Base-by-base conservation (phyloP, 2,888 invertebrate species). In the Ceraclea dissimilis region DNA sequence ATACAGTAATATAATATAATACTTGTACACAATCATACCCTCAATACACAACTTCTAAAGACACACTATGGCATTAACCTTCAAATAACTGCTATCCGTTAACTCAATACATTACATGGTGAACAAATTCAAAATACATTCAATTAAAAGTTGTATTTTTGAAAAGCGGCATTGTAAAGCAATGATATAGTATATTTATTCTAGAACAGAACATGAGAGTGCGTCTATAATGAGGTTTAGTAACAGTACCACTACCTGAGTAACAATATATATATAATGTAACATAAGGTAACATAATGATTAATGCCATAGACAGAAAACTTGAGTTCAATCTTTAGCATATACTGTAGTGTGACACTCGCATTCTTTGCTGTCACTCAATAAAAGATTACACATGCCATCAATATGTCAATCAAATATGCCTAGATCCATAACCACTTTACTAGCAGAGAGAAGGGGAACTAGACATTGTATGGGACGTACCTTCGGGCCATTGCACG, bases 401-500 rank as follows among this genome's bases (percentile, higher is more conserved):
- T 60, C 62, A 62, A 60, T 62, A 60, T 60, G 49, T 58, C 58
- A 62, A 58, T 60, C 60, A 56, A 62, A 58, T 59, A 61, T 62
- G 60, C 59, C 60, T 60, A 62, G 56, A 61, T 59, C 60, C 62
- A 60, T 60, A 60, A 60, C 60, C 60, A 62, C 56, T 59, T 49
- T 59, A 57, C 60, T 61, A 60, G 62, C 60, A 59, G 48, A 62
- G n/a, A 17, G 47, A 58, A 48, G 56, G 44, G 19, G 5, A 47
- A 47, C 46, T 52, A 22, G 46, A 54, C 44, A 55, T 20, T 17
- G 33, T 33, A 31, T 44, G 17, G 43, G 47, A 78, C 85, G 85
- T 82, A 87, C 88, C 88, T 82, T 90, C 90, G 66, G 90, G 90
- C 91, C 91, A 92, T 76, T 90, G 91, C 72, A 91, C 89, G 80